Conservation (phyloP, 2,113 vertebrate genomes). For the Pavo muticus region DNA sequence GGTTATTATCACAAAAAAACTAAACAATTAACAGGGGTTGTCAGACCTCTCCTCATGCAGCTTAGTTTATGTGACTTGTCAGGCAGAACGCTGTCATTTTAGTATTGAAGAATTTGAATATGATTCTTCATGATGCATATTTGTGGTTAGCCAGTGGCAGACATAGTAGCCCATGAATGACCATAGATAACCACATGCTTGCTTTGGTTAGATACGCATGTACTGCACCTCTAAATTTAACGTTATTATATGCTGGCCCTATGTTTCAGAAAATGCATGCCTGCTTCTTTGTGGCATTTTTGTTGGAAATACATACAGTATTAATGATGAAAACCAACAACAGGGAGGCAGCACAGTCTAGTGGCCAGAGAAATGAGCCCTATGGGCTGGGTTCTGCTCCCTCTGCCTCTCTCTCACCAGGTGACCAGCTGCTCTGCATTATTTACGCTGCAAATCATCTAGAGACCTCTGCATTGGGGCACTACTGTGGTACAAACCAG, state of each 20-base stretch:
- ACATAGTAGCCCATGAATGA: background rate
- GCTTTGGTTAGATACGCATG: background rate
- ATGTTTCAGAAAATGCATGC: background rate
- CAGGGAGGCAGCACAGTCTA: background rate
- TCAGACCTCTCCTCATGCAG: accelerated
- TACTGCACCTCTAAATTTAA: background rate
- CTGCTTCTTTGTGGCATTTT: background rate
- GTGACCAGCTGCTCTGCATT: background rate
- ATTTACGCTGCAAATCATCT: background rate
- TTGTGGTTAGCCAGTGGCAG: background rate
- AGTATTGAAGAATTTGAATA: accelerated
- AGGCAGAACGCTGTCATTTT: background rate
- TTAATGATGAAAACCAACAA: background rate
- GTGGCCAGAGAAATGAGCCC: background rate
- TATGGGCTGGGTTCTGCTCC: background rate
- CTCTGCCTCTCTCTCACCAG: background rate
- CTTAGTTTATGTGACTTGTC: background rate
- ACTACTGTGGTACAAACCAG: accelerated
- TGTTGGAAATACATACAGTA: background rate
- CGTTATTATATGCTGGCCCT: background rate
- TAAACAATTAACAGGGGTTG: background rate
- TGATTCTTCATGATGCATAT: background rate
- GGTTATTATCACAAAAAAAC: background rate
- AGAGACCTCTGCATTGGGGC: background rate
- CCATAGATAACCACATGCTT: background rate